Evolutionary conservation across 2,888 invertebrate genomes (phyloP), one percentile per base, ranked within the genome.

Genomic region (Phengaris arion): DNA sequence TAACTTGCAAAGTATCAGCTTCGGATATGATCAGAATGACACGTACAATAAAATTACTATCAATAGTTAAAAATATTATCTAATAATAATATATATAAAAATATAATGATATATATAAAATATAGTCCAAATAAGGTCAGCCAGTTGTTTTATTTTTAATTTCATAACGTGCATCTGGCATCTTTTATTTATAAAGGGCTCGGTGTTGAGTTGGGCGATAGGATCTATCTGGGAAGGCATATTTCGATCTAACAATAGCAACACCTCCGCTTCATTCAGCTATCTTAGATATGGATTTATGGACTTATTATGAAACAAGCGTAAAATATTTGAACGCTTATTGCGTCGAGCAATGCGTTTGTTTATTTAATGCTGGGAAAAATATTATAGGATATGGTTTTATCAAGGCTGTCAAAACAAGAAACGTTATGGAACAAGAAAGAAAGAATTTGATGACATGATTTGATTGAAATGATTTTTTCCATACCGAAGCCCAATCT

Each of bases 281-380:
- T 79, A 79, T 79, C 79, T 75, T 68, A 48, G 54, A 69, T 68
- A 74, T 77, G 76, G 79, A 79, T 77, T 76, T 78, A 77, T 78
- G 76, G 57, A 76, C 75, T 75, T 77, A 78, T 79, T 79, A 77
- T 77, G 79, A 78, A 79, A 77, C 78, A 72, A 74, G 75, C 80
- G 77, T 79, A 79, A 79, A 78, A 77, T 79, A 78, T 74, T 78
- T 76, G 76, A 64, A 51, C 57, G 76, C 77, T 77, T 78, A 77
- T 78, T 77, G 75, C 75, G 76, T 74, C 77, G 45, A 75, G 22
- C 64, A 64, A 22, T 35, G 64, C 64, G 64, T 64, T n/a, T 59
- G n/a, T 35, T 64, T 35, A 51, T 51, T 70, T 9, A 22, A 15
- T 51, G 51, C 22, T 70, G 6, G 9, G 46, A 70, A 70, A 70